Conservation (phyloP, 2,888 invertebrate genomes). For the Cheilosia impressa region DNA sequence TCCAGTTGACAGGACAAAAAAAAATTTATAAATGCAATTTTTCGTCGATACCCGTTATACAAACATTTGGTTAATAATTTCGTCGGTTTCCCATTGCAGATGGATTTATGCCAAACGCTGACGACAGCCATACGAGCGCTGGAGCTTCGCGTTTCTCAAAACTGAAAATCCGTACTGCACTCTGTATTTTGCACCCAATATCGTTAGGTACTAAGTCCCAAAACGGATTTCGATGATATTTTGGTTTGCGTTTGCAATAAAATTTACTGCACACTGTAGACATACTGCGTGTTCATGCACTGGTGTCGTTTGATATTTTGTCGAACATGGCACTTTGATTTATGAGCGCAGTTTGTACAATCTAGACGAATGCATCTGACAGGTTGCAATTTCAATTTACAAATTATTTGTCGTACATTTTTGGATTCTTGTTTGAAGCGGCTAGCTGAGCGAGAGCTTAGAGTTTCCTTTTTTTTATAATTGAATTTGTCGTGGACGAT, state of each 20-base stretch:
- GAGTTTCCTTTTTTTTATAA: background rate
- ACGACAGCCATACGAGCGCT: background rate
- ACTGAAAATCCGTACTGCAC: constrained; percentile 3
- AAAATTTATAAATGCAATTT: background rate
- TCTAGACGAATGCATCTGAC: constrained; percentile 50
- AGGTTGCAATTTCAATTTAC: constrained; percentile 61
- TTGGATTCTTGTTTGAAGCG: constrained; percentile 22
- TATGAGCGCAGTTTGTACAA: constrained; percentile 45
- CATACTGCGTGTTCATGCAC: background rate
- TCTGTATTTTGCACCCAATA: constrained; percentile 37
- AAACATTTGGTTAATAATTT: constrained; percentile 10
- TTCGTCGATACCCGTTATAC: background rate
- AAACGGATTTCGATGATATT: constrained; percentile 54
- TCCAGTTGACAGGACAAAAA: constrained; percentile 9
- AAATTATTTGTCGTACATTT: constrained; percentile 56
- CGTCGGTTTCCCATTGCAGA: constrained; percentile 19
- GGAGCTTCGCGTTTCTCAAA: constrained; percentile 2
- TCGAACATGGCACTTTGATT: constrained; percentile 68
- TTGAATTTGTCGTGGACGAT: constrained; percentile 18
- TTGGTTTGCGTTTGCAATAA: constrained; percentile 25
- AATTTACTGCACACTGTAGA: constrained; percentile 1
- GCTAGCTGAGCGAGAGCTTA: background rate
- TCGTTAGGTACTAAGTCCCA: constrained; percentile 17
- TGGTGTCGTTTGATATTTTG: constrained; percentile 69
- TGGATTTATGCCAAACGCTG: constrained; percentile 43